phyloP scores from a whole-genome alignment of 2,797 vertebrate genomes.

The Numenius phaeopus region DNA sequence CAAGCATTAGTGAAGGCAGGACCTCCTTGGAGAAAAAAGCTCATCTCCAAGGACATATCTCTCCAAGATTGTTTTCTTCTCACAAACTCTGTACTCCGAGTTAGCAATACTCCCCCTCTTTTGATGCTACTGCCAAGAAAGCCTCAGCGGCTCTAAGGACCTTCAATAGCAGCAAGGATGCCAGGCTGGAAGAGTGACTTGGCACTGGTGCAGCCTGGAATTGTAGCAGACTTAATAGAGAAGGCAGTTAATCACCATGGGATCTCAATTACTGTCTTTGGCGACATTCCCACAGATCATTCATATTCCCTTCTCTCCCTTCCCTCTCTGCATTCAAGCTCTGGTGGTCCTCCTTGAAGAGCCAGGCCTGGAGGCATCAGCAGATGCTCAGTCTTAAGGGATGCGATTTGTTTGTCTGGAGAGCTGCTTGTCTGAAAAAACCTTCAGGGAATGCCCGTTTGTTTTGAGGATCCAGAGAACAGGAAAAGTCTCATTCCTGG shows the following conservation, averaged over 20 bases:
- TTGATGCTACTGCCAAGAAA: background rate
- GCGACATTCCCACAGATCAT: background rate
- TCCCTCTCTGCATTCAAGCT: background rate
- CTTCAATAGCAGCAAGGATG: background rate
- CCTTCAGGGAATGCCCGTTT: background rate
- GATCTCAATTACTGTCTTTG: background rate
- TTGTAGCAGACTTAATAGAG: background rate
- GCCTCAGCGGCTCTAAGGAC: background rate
- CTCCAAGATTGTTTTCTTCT: background rate
- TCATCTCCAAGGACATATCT: background rate
- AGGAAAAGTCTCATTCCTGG: background rate
- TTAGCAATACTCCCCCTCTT: background rate
- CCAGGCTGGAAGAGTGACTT: background rate
- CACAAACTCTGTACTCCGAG: background rate
- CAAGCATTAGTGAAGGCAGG: background rate
- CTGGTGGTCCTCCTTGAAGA: background rate
- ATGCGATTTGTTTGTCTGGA: background rate
- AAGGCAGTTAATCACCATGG: background rate
- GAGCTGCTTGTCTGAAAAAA: background rate
- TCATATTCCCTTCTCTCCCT: background rate
- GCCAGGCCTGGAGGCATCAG: background rate
- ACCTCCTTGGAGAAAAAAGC: background rate
- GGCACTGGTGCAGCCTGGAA: background rate
- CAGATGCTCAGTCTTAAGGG: background rate
- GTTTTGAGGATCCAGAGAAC: background rate